Base-by-base conservation (phyloP, 1,140 invertebrate genomes). In the Temnothorax nylanderi region DNA sequence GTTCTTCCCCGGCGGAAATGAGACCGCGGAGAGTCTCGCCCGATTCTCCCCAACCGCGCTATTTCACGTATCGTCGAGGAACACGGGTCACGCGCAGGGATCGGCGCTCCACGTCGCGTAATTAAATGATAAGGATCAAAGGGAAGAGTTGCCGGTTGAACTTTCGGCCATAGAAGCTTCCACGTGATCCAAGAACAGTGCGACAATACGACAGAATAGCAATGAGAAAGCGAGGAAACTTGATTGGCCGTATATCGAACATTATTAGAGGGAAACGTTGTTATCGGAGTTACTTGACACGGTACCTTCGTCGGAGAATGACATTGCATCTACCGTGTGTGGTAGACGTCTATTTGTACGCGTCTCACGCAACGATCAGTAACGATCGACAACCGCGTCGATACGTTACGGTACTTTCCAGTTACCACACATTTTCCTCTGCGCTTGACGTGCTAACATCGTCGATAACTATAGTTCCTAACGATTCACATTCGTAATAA, bases 361-460 rank as follows among this genome's bases (percentile, higher is more conserved):
- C 34, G 67, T 71, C 88, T 89, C 88, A 81, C 88, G 88, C 88
- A 89, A 89, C 75, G 62, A 85, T 69, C 74, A 51, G 49, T 71
- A 81, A 86, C 87, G 67, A 72, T 85, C 74, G 71, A 85, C 82
- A 56, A 80, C 81, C 58, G 76, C 77, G 65, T 76, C 65, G 49
- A 85, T 85, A 85, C 34, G 47, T 85, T 78, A 54, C 71, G 87
- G 60, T 76, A 64, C 88, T 86, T 89, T 89, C 82, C 51, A 78
- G 76, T 67, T 76, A 89, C 60, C 60, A 67, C 84, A 87, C 65
- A 88, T 87, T 89, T 89, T 89, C 74, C 44, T 80, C 62, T 47
- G 49, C 80, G 72, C 80, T 62, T 47, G 41, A 60, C n/a, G 71
- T 37, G 41, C 41, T 32, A 51, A 65, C 67, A 26, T 26, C 26